Evolutionary conservation across 1,140 invertebrate genomes (phyloP), one percentile per base, ranked within the genome.

Genomic region (Phthorimaea operculella): DNA sequence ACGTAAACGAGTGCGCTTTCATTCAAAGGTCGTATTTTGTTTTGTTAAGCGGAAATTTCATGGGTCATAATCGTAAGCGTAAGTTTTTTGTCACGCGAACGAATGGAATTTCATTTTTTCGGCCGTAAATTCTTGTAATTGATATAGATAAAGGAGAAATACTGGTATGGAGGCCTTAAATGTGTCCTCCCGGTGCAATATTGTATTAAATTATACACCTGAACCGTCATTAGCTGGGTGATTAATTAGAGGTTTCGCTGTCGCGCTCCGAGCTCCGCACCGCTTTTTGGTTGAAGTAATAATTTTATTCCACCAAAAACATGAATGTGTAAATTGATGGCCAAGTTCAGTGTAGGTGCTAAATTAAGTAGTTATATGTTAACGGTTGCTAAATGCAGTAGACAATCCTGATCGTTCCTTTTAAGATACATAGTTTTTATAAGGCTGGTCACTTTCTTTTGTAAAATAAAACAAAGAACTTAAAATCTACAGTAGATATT

Each of bases 71-170:
- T 58, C 52, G 45, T 62, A 57, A 62, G 49, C 48, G 34, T 55
- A 50, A 17, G 54, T 28, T 57, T 57, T 28, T 12, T n/a, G 58
- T 49, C 61, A 59, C 61, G 61, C 61, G 52, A 62, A 15, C 48
- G 21, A 50, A 28, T 8, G 3, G 39, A 55, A 53, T 57, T 51
- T 28, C 16, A 17, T 57, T 55, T 59, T 58, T 54, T 56, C 28
- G 53, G 42, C 55, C 60, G 51, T 68, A 62, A 68, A 60, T 68
- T 65, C 51, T 21, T 59, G 57, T 66, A 52, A 60, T 63, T 55
- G 57, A 61, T 64, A 61, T 54, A 62, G 57, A 68, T 64, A 62
- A 60, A 63, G 54, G 54, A 50, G 36, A 33, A 53, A 54, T 57
- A 59, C 60, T 53, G 47, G 54, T 33, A 54, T 45, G 6, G 18